These are phyloP conservation scores for Allobates femoralis DNA, from an alignment of 2,797 vertebrate genomes.

Conservation along the genomic window DNA sequence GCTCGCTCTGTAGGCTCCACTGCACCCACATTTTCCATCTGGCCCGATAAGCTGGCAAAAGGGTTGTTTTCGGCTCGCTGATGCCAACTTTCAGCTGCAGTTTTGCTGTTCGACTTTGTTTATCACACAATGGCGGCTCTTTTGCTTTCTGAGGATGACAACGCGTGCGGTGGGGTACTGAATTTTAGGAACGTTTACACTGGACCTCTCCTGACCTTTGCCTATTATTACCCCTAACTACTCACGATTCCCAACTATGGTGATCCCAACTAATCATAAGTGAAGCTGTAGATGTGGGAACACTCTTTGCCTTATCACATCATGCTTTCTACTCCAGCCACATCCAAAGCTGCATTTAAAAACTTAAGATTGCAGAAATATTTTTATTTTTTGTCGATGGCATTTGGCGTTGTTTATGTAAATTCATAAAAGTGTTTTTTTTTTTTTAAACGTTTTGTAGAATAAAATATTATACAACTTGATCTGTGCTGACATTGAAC, in stretches of 20 bases:
- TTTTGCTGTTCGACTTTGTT: background rate
- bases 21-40: constrained; percentile 32
- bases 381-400: too few relatives aligned
- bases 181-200: background rate
- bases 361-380: too few relatives aligned
- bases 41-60: background rate
- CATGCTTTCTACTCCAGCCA: background rate
- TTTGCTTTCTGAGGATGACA: background rate
- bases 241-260: background rate
- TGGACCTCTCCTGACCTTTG: background rate
- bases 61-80: background rate
- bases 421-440: too few relatives aligned
- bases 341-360: background rate
- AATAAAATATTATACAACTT: too few relatives aligned
- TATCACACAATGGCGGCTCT: background rate
- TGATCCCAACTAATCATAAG: background rate
- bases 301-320: too few relatives aligned
- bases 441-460: too few relatives aligned
- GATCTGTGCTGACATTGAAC: too few relatives aligned
- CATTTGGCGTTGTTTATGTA: too few relatives aligned
- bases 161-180: background rate
- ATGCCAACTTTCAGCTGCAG: background rate
- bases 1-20: constrained; percentile 1
- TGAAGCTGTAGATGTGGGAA: background rate
- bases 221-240: background rate